Base-by-base conservation (phyloP, 1,140 invertebrate species). In the Aphaenogaster rudis region DNA sequence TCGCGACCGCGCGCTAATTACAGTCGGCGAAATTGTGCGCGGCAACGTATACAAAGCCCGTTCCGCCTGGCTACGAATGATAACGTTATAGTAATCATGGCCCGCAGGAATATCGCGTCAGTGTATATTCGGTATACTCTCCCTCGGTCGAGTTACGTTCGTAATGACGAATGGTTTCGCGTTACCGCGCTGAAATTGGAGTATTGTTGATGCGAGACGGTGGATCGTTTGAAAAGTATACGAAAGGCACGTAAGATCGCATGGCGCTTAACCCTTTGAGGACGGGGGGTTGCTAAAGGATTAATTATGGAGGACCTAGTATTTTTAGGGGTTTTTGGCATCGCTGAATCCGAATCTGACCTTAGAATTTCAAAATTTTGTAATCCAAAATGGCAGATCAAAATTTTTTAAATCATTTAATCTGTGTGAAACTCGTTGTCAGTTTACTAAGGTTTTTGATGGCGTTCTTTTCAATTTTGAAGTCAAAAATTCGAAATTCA, bases 51-150 rank as follows among this genome's bases (percentile, higher is more conserved):
- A 76, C 80, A 71, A 81, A 57, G 80, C 69, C 52, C 39, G 69
- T 50, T 61, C 11, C 57, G 28, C 42, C 42, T 74, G 69, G 69
- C 48, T 76, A 36, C 57, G 45, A 84, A 84, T 84, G 69, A 84
- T 84, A 84, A 74, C 80, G 69, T 84, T 84, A 84, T 54, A 74
- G 69, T 84, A 84, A 84, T 84, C 69, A 57, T 17, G 64, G 28
- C 52, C 4, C 78, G 52, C 64, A 39, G 21, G 42, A 82, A 76
- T 61, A 76, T 61, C 33, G 13, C 8, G 3, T 13, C 57, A 2
- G 77, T 13, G 11, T 45, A 45, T 33, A 71, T 81, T 54, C 21
- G 28, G 45, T 7, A 28, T 28, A 36, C 28, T 48, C 21, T 17
- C 3, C 45, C 11, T 81, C 52, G 54, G 13, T 61, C 69, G 7